Conservation (phyloP, 2,113 vertebrate genomes). For the Scartelaos histophorus region DNA sequence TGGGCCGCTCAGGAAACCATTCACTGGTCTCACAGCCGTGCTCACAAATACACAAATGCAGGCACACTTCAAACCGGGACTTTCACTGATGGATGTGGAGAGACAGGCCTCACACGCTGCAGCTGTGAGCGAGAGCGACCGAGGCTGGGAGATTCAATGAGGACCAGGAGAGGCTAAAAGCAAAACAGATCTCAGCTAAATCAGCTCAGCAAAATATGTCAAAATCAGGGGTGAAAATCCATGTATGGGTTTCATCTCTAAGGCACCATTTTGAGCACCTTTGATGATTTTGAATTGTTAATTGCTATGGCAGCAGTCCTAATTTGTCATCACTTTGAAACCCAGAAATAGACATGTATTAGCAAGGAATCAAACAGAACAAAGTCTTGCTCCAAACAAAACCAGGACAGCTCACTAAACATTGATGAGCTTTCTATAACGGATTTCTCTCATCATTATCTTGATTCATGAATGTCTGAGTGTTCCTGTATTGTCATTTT, state of each 20-base stretch:
- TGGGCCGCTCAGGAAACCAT: constrained; percentile 66
- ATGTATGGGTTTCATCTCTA: too few relatives aligned
- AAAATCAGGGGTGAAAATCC: not conserved
- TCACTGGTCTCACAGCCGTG: constrained; percentile 56
- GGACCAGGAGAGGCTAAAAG: not conserved
- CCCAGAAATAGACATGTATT: too few relatives aligned
- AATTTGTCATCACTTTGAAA: too few relatives aligned
- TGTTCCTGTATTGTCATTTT: too few relatives aligned
- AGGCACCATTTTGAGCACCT: too few relatives aligned
- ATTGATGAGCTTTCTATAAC: too few relatives aligned
- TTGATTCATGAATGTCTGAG: not conserved
- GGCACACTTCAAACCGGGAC: constrained; percentile 34
- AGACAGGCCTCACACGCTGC: constrained; percentile 63
- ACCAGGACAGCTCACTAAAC: not conserved
- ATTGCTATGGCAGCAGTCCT: too few relatives aligned
- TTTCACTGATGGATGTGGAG: constrained; percentile 59
- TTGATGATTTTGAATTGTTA: too few relatives aligned
- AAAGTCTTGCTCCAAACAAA: not conserved
- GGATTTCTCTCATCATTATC: too few relatives aligned
- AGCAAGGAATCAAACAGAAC: not conserved
- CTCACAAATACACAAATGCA: constrained; percentile 41
- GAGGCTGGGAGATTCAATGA: not conserved
- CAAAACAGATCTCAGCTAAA: not conserved
- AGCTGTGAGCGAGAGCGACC: constrained; percentile 40
- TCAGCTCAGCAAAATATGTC: not conserved